Conservation (phyloP, 2,797 vertebrate species). For the Mormyrus hasselquistii region DNA sequence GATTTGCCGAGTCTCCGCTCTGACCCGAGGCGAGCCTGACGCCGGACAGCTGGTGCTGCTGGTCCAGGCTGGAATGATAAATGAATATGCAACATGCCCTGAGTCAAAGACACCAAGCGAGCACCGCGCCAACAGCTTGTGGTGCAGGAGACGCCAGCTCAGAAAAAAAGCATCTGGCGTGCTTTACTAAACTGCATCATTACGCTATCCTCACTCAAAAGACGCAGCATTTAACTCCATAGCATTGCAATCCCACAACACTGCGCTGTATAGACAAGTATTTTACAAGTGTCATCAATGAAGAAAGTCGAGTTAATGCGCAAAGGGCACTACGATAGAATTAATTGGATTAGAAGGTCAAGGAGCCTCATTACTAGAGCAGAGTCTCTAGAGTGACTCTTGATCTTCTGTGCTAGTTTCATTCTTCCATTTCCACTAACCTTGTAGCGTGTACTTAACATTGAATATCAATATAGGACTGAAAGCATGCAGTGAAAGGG, state of each 20-base stretch:
- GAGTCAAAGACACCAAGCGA: background rate
- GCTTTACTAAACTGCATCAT: background rate
- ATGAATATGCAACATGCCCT: background rate
- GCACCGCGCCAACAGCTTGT: background rate
- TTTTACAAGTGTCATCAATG: background rate
- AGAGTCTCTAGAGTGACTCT: background rate
- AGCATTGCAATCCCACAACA: background rate
- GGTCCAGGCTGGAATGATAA: conserved; percentile 6
- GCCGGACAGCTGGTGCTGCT: conserved; percentile 2
- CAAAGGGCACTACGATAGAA: background rate
- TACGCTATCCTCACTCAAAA: background rate
- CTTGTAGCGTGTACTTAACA: background rate
- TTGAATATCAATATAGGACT: background rate
- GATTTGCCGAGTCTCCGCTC: background rate
- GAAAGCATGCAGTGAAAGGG: background rate
- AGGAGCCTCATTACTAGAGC: background rate
- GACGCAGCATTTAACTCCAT: background rate
- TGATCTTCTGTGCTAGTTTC: background rate
- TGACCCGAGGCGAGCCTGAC: background rate
- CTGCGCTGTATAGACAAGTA: background rate
- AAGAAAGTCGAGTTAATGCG: background rate
- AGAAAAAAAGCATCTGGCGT: background rate
- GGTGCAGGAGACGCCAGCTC: background rate
- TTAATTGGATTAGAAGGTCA: conserved; percentile 2
- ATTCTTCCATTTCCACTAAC: background rate